Conservation (phyloP, 2,888 invertebrate genomes). For the Drosophila affinis region DNA sequence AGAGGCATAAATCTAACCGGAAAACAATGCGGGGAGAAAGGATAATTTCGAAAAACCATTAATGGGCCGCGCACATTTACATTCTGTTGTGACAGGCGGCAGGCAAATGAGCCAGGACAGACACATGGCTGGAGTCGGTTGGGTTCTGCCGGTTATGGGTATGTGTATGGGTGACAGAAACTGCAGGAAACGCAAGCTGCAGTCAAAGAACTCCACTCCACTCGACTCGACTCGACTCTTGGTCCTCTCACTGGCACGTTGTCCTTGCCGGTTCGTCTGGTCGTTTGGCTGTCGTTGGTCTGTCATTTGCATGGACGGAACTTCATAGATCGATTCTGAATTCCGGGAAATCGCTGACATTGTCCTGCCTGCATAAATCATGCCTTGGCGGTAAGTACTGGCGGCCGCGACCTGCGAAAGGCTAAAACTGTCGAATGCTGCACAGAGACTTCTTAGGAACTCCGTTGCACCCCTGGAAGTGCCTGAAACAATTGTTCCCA, state of each 20-base stretch:
- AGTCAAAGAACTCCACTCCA: constrained; percentile 43
- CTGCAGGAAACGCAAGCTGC: constrained; percentile 70
- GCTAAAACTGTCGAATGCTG: not conserved
- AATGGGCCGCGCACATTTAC: constrained; percentile 69
- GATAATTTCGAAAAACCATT: constrained; percentile 77
- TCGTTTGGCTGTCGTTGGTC: constrained; percentile 53
- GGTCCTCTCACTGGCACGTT: not conserved
- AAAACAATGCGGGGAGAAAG: constrained; percentile 69
- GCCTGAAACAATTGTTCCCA: not conserved
- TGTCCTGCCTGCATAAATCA: constrained; percentile 30
- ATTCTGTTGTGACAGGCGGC: constrained; percentile 75
- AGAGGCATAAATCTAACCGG: constrained; percentile 54
- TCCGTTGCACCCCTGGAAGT: constrained; percentile 4
- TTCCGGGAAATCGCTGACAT: constrained; percentile 33
- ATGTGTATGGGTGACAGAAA: constrained; percentile 4
- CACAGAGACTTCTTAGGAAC: constrained; percentile 7
- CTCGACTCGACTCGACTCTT: constrained; percentile 15
- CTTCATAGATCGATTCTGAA: constrained; percentile 21
- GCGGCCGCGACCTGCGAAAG: not conserved
- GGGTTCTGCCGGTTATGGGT: constrained; percentile 22
- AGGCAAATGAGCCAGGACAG: constrained; percentile 63
- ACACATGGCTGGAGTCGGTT: constrained; percentile 27
- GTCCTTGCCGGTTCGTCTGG: constrained; percentile 10
- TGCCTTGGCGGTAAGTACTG: not conserved
- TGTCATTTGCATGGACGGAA: constrained; percentile 62